phyloP scores from a whole-genome alignment of 2,113 vertebrate species.

The Notarius quadriscutis region DNA sequence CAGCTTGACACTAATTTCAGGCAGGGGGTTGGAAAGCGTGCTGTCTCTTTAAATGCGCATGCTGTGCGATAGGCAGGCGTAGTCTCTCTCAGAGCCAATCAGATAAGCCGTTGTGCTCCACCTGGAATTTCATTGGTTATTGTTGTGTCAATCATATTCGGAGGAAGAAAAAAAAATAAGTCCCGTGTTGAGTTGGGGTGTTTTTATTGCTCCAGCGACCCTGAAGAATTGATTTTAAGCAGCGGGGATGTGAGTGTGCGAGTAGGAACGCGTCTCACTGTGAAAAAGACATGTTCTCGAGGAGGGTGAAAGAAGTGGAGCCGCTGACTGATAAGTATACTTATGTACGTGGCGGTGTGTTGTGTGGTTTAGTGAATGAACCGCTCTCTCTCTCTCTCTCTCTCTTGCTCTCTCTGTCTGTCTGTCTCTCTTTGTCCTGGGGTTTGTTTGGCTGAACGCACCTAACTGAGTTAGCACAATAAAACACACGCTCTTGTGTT shows the following conservation, averaged over 20 bases:
- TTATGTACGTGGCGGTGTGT: constrained; percentile 63
- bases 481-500: neutral
- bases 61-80: neutral
- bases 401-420: too few relatives aligned
- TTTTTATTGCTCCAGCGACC: constrained; percentile 16
- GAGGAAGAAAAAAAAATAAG: constrained; percentile 26
- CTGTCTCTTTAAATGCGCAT: constrained; percentile 7
- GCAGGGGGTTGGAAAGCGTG: neutral
- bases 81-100: neutral
- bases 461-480: constrained; percentile 18
- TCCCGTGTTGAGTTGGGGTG: constrained; percentile 47
- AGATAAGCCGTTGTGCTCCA: neutral
- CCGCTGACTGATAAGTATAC: constrained; percentile 72
- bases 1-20: neutral
- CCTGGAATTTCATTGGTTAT: neutral
- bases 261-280: constrained; percentile 39
- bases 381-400: too few relatives aligned
- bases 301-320: constrained; percentile 68
- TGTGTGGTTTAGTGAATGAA: too few relatives aligned
- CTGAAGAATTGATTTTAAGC: constrained; percentile 48
- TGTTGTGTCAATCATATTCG: constrained; percentile 50
- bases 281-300: constrained; percentile 73
- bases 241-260: constrained; percentile 63
- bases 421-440: neutral
- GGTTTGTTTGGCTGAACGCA: neutral